Evolutionary conservation across 2,888 invertebrate species (phyloP), one percentile per base, ranked within the genome.

Genomic region (Mesoligia furuncula): DNA sequence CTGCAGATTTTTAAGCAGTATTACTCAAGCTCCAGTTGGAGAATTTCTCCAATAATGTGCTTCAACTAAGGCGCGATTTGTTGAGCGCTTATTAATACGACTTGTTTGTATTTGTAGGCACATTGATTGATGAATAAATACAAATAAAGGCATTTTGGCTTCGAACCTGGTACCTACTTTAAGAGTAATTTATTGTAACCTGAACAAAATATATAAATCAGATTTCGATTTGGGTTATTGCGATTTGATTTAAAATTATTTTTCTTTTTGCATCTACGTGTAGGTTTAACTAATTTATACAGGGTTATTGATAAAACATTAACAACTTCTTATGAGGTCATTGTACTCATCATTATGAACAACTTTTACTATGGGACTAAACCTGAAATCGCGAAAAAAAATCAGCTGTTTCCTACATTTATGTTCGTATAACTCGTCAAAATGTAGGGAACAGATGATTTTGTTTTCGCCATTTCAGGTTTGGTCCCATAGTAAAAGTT

Each of bases 1-100:
- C 20, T 59, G 17, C 11, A 59, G 42, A 67, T 70, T 84, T 66
- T 51, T 27, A 73, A 74, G 36, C 4, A 61, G 9, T 62, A 36
- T 62, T 84, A 62, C 54, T 42, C 20, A 51, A 51, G 36, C n/a
- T 57, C 36, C 27, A 57, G 11, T 73, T 57, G 39, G 24, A 57
- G 39, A 51, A 81, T 54, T 85, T 45, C n/a, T 71, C 17, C 45
- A 85, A 51, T 75, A 59, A 57, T 39, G 11, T 57, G 15, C 48
- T 70, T 69, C 2, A n/a, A 70, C 8, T 27, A 15, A 20, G 39
- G 17, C 45, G 39, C 62, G 59, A 39, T 71, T 71, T 54, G 8
- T 75, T 67, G 59, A 51, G 39, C 31, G 9, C 27, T 80, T 65
- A 45, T 61, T 57, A 42, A 27, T 31, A 59, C 7, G 24, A 1